Conservation (phyloP, 2,113 vertebrate genomes). For the Meleagris gallopavo region DNA sequence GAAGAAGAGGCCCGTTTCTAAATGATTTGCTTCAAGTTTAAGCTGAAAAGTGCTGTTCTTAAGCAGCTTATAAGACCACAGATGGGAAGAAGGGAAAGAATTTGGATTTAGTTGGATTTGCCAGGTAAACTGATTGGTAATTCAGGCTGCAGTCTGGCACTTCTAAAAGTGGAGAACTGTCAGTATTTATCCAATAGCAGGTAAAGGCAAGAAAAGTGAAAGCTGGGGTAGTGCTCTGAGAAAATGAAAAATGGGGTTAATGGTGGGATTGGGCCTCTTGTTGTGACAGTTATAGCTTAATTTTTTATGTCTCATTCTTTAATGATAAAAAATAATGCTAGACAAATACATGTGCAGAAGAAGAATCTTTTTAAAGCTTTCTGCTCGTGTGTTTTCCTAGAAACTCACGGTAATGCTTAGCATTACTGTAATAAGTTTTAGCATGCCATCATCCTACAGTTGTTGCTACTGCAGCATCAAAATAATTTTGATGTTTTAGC, state of each 20-base stretch:
- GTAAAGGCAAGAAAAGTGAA: not conserved
- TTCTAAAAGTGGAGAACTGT: not conserved
- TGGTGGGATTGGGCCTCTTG: not conserved
- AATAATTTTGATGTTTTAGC: not conserved
- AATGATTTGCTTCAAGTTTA: constrained; percentile 39
- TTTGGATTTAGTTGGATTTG: constrained; percentile 27
- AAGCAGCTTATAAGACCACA: constrained; percentile 20
- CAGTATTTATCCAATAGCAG: not conserved
- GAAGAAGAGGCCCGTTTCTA: not conserved
- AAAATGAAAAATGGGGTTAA: not conserved
- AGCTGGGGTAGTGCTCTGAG: not conserved
- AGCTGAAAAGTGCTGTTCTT: not conserved
- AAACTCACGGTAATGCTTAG: not conserved
- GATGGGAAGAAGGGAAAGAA: not conserved
- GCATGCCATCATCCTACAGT: not conserved
- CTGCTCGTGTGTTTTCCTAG: not conserved
- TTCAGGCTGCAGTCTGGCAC: not conserved
- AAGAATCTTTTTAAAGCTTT: not conserved
- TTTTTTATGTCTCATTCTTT: not conserved
- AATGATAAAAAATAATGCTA: not conserved
- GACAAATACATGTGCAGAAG: not conserved
- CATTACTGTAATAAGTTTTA: not conserved
- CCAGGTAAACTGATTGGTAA: not conserved
- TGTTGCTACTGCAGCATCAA: not conserved
- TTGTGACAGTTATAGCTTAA: not conserved